These are phyloP conservation scores for Lasioglossum zephyrum DNA, from an alignment of 2,888 invertebrate species.

Conservation along the genomic window DNA sequence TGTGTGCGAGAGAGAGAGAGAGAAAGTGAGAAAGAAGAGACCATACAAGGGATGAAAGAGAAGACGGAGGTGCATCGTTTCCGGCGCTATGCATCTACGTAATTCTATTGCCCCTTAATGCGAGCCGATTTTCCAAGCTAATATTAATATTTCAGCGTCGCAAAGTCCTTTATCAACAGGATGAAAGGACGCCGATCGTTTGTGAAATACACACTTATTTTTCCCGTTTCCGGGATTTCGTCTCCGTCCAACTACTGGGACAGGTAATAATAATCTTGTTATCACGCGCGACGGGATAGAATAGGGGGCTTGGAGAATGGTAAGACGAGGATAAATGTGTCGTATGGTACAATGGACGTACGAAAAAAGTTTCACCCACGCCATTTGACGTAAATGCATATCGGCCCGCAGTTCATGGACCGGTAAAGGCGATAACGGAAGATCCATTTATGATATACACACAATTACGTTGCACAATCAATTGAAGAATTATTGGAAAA, in stretches of 20 bases:
- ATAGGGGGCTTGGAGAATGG: not conserved
- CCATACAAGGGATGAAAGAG: not conserved
- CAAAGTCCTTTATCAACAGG: slow-evolving; percentile 31
- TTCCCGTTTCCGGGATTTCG: not conserved
- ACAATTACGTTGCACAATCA: not conserved
- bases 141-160: slow-evolving; percentile 48
- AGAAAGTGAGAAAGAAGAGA: not conserved
- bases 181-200: slow-evolving; percentile 41
- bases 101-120: slow-evolving; percentile 55
- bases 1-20: too few relatives aligned
- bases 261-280: not conserved
- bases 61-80: slow-evolving; percentile 25
- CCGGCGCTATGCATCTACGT: slow-evolving; percentile 33
- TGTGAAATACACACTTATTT: slow-evolving; percentile 52
- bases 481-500: not conserved
- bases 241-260: not conserved
- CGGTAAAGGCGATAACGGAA: not conserved
- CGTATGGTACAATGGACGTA: not conserved
- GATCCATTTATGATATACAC: not conserved
- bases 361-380: not conserved
- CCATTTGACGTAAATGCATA: not conserved
- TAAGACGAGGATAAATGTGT: not conserved
- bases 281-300: not conserved
- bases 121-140: slow-evolving; percentile 26
- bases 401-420: not conserved